phyloP scores from a whole-genome alignment of 2,797 vertebrate species.

The Glyptemys insculpta region DNA sequence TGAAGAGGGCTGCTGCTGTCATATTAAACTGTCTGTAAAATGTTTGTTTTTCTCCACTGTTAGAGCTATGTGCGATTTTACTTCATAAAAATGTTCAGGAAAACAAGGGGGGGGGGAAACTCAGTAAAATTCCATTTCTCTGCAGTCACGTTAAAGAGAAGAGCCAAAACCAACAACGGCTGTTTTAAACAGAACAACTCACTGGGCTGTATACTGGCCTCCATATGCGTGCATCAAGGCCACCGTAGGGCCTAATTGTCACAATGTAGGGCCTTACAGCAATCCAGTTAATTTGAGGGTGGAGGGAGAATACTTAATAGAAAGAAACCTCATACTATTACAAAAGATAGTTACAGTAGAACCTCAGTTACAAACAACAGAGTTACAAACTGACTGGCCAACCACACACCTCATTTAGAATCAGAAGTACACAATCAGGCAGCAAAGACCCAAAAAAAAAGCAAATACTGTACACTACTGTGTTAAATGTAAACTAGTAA shows the following conservation, averaged over 20 bases:
- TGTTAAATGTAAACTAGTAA: too few relatives aligned
- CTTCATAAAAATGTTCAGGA: not conserved
- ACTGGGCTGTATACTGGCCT: accelerated
- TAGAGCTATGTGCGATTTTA: not conserved
- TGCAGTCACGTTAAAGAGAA: not conserved
- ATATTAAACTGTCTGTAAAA: slow-evolving; percentile 9
- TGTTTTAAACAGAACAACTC: accelerated
- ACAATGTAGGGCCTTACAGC: not conserved
- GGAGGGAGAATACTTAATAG: not conserved
- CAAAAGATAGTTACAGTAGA: not conserved
- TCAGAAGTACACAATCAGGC: too few relatives aligned
- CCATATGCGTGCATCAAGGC: accelerated
- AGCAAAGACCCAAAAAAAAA: too few relatives aligned
- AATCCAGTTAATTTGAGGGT: not conserved
- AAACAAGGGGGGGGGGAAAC: not conserved
- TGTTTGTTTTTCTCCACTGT: not conserved
- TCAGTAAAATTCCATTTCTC: not conserved
- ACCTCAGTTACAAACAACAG: too few relatives aligned
- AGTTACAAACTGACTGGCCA: too few relatives aligned
- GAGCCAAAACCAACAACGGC: not conserved
- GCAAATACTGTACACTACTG: too few relatives aligned
- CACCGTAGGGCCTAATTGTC: accelerated
- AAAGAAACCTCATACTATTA: not conserved
- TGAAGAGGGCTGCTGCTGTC: slow-evolving; percentile 1
- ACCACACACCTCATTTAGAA: too few relatives aligned